Evolutionary conservation across 2,113 vertebrate species (phyloP).

Genomic region (Nesoenas mayeri): DNA sequence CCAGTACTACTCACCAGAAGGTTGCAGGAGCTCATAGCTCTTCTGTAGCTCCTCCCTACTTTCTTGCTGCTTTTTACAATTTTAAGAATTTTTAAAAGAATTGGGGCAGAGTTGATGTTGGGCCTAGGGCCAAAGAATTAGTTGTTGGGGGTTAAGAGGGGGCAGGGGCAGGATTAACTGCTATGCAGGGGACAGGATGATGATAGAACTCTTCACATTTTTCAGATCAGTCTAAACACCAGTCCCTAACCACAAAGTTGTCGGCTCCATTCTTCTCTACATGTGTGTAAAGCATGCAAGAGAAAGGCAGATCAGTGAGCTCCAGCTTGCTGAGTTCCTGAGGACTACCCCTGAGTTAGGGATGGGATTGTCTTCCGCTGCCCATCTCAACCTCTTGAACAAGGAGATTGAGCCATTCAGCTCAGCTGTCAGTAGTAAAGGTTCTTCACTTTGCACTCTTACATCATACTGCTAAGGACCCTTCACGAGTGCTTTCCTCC

Average conservation of each 20-base stretch:
- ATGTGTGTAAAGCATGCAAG: neutral
- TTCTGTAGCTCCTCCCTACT: neutral
- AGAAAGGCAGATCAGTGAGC: neutral
- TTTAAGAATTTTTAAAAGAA: neutral
- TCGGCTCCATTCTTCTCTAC: neutral
- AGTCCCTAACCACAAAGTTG: neutral
- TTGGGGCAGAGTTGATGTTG: neutral
- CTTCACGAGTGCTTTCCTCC: neutral
- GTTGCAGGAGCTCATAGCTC: neutral
- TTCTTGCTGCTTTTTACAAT: neutral
- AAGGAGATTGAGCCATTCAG: neutral
- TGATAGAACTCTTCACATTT: neutral
- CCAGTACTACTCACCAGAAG: neutral
- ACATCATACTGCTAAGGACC: neutral
- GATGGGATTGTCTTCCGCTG: neutral
- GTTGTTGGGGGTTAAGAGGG: neutral
- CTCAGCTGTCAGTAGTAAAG: neutral
- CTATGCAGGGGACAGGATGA: neutral
- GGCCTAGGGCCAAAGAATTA: neutral
- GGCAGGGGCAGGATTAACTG: neutral
- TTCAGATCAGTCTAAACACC: slow-evolving; percentile 16
- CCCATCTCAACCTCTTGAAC: neutral
- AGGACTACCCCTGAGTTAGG: neutral
- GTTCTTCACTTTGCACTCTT: neutral
- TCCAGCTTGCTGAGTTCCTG: neutral